A percentile compares a stretch with the other conserved stretches of the same genome.
phyloP scores from a whole-genome alignment of 2,797 vertebrate genomes.

The Eospalax fontanierii region DNA sequence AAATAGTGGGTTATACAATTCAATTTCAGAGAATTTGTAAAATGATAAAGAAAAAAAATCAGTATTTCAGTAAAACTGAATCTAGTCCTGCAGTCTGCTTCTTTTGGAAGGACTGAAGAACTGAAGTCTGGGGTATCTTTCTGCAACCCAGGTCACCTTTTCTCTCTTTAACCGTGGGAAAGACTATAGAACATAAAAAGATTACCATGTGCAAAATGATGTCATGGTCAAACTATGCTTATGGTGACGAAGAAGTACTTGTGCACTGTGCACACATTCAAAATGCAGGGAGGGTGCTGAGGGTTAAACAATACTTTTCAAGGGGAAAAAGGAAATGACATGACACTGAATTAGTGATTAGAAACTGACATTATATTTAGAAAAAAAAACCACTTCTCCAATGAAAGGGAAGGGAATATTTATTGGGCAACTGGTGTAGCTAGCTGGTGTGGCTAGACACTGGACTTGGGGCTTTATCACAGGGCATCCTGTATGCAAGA shows the following conservation, averaged over 20 bases:
- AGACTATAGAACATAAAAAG: constrained; percentile 63
- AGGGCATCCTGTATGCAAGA: background rate
- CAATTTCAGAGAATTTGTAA: background rate
- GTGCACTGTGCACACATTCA: constrained; percentile 16
- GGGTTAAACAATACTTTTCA: constrained; percentile 52
- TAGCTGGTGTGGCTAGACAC: no score
- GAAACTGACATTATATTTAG: background rate
- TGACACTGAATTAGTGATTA: background rate
- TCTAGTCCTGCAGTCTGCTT: background rate
- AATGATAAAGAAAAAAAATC: constrained; percentile 57
- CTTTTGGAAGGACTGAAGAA: background rate
- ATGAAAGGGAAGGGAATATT: constrained; percentile 9
- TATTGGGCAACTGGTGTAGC: constrained; percentile 33
- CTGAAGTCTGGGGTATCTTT: constrained; percentile 10
- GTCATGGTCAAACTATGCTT: constrained; percentile 68
- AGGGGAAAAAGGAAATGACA: background rate
- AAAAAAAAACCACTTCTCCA: constrained; percentile 60
- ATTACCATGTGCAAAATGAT: constrained; percentile 44
- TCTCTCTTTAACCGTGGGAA: constrained; percentile 54
- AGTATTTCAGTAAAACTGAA: constrained; percentile 27
- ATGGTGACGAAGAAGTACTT: constrained; percentile 46
- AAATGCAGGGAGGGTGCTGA: constrained; percentile 34
- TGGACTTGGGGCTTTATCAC: background rate
- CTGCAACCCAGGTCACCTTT: background rate
- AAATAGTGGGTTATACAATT: constrained; percentile 19